A percentile compares a stretch with the other conserved stretches of the same genome.
phyloP scores from a whole-genome alignment of 2,797 vertebrate genomes.

The Catamblyrhynchus diadema region DNA sequence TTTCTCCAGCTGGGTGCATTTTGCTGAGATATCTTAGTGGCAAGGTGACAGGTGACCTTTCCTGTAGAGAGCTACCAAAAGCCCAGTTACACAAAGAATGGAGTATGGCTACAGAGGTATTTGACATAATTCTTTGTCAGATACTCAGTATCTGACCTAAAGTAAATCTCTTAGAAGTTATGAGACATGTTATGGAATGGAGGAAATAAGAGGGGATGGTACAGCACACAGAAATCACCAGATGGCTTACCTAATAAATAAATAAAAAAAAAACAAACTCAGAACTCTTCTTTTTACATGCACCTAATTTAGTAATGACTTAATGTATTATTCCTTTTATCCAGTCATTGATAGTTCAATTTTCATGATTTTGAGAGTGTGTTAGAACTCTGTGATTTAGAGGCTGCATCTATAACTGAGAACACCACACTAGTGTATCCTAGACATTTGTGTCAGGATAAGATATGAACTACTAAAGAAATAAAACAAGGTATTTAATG shows the following conservation, averaged over 20 bases:
- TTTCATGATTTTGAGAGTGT: neutral
- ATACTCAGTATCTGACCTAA: neutral
- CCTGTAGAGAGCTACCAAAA: neutral
- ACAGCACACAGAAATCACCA: neutral
- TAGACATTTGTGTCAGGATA: neutral
- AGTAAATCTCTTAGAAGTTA: neutral
- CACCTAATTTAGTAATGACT: neutral
- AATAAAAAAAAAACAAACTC: neutral
- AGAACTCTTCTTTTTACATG: neutral
- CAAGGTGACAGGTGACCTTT: neutral
- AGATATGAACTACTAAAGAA: neutral
- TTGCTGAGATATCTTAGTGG: neutral
- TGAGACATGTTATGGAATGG: neutral
- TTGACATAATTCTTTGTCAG: neutral
- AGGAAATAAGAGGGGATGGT: neutral
- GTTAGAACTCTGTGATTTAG: neutral
- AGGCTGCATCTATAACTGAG: neutral
- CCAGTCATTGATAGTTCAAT: neutral
- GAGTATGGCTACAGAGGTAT: neutral
- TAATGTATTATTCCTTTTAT: neutral
- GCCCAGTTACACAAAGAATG: rapidly evolving
- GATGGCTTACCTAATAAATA: neutral
- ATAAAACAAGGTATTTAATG: neutral
- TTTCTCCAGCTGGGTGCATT: neutral
- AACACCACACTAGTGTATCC: neutral